A percentile compares a stretch with the other conserved stretches of the same genome.
Conservation (phyloP, 2,888 invertebrate genomes). For the Fragum whitleyi region DNA sequence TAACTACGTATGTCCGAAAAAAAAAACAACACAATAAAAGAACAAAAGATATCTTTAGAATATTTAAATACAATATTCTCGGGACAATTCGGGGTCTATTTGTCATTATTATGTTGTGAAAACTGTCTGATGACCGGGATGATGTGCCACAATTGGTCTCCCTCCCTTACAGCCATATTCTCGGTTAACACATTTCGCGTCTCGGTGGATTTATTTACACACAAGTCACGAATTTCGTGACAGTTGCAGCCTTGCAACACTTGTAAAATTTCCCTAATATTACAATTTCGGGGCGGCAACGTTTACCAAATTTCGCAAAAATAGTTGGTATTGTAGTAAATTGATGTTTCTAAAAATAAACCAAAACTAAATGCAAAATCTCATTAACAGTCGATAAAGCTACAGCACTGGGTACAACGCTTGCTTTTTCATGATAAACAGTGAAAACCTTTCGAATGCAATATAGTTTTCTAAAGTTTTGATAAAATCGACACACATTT, state of each 20-base stretch:
- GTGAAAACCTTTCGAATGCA: too few species aligned
- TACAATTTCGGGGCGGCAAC: too few species aligned
- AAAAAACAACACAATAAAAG: not conserved
- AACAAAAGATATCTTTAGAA: not conserved
- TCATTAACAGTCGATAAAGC: too few species aligned
- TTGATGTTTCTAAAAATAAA: too few species aligned
- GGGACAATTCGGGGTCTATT: not conserved
- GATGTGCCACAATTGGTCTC: not conserved
- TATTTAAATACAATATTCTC: not conserved
- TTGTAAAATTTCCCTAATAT: too few species aligned
- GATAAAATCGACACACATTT: too few species aligned
- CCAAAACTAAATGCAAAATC: too few species aligned
- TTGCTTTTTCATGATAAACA: too few species aligned
- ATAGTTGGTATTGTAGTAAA: too few species aligned
- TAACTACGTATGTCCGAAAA: not conserved
- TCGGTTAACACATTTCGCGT: not conserved
- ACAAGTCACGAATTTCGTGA: not conserved
- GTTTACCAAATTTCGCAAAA: too few species aligned
- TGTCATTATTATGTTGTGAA: constrained; percentile 4
- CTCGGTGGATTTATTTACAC: constrained; percentile 1
- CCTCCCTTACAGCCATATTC: not conserved
- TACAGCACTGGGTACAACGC: too few species aligned
- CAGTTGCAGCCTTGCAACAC: not conserved
- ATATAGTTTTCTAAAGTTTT: too few species aligned
- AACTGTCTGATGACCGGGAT: not conserved